phyloP scores from a whole-genome alignment of 2,113 vertebrate genomes.

The Maccullochella peelii region DNA sequence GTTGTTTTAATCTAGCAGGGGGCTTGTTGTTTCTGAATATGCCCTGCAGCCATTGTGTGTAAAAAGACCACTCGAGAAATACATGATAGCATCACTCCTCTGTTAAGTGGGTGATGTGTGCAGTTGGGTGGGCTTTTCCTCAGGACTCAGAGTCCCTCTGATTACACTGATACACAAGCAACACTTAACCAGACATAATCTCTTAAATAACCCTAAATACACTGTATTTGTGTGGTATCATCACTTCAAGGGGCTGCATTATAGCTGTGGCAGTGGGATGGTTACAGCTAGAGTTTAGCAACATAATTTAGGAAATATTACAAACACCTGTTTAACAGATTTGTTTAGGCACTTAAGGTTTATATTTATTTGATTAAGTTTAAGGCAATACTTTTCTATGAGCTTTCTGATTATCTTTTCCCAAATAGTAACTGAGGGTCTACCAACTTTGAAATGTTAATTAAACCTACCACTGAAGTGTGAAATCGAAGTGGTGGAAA shows the following conservation, averaged over 20 bases:
- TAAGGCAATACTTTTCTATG: neutral
- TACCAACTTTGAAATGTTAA: neutral
- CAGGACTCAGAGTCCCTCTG: neutral
- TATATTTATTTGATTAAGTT: neutral
- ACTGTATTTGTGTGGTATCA: neutral
- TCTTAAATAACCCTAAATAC: neutral
- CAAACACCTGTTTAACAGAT: neutral
- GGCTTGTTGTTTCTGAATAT: slow-evolving; percentile 42
- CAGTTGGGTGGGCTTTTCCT: slow-evolving; percentile 28
- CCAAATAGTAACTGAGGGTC: neutral
- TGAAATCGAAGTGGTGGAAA: neutral
- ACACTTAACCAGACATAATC: neutral
- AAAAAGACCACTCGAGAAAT: slow-evolving; percentile 51
- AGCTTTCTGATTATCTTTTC: neutral
- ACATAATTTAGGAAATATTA: neutral
- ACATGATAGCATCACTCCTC: slow-evolving; percentile 1
- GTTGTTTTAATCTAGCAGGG: slow-evolving; percentile 50
- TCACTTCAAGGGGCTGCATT: neutral
- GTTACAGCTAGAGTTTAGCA: neutral
- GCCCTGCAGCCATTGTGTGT: slow-evolving; percentile 51
- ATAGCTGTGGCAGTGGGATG: neutral
- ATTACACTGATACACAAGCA: slow-evolving; percentile 1
- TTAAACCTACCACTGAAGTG: neutral
- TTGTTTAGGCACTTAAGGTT: neutral
- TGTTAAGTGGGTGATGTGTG: slow-evolving; percentile 23